These are phyloP conservation scores for Amblyraja radiata DNA, from an alignment of 2,797 vertebrate genomes.

Conservation along the genomic window DNA sequence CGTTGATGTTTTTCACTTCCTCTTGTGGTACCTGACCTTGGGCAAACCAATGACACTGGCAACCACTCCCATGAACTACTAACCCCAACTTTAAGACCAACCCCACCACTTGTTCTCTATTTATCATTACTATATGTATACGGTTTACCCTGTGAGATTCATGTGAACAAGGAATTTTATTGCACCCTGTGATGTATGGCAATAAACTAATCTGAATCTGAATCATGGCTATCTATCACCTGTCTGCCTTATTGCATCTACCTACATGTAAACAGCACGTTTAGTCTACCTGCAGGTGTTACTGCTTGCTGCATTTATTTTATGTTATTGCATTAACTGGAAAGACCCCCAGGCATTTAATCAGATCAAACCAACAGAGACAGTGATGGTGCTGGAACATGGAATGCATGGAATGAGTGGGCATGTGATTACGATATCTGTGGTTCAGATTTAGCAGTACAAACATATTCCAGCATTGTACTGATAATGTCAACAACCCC, in stretches of 20 bases:
- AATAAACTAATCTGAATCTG: too few species aligned
- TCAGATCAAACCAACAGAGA: slow-evolving; percentile 20
- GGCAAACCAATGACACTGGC: neutral
- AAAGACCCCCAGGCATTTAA: slow-evolving; percentile 26
- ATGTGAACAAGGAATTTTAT: too few species aligned
- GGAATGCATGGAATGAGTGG: slow-evolving; percentile 27
- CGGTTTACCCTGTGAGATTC: too few species aligned
- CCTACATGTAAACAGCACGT: neutral
- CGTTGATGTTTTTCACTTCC: neutral
- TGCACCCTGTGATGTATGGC: too few species aligned
- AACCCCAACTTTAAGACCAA: neutral
- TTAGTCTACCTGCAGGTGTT: neutral
- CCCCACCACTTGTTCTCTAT: neutral
- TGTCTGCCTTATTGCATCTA: neutral
- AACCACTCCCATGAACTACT: neutral
- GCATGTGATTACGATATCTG: neutral
- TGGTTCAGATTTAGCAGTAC: neutral
- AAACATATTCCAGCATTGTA: neutral
- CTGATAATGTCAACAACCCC: slow-evolving; percentile 15
- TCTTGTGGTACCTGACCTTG: too few species aligned
- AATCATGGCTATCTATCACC: neutral
- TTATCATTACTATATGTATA: too few species aligned
- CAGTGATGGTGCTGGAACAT: slow-evolving; percentile 1
- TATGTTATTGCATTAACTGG: neutral
- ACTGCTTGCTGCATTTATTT: neutral